Conservation (phyloP, 2,888 invertebrate species). For the Tetanocera ferruginea region DNA sequence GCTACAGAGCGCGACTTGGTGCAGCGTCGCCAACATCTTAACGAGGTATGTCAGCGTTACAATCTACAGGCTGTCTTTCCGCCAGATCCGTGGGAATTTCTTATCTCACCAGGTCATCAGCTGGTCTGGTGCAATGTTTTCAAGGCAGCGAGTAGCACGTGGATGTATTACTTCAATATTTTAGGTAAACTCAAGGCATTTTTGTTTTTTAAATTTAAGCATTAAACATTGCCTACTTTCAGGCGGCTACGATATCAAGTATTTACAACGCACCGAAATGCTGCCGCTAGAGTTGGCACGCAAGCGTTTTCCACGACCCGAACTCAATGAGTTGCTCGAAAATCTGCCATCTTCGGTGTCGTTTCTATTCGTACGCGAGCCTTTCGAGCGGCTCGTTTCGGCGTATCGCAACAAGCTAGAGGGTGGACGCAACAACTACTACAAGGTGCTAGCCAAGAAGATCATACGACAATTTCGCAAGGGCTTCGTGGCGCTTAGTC, state of each 20-base stretch:
- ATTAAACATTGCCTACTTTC: slow-evolving; percentile 30
- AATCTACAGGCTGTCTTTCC: slow-evolving; percentile 67
- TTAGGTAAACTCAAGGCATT: slow-evolving; percentile 71
- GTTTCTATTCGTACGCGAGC: slow-evolving; percentile 79
- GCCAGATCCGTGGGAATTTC: slow-evolving; percentile 82
- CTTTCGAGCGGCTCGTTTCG: slow-evolving; percentile 79
- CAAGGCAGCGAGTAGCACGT: slow-evolving; percentile 83
- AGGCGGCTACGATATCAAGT: slow-evolving; percentile 76
- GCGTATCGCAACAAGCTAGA: slow-evolving; percentile 83
- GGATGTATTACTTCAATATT: slow-evolving; percentile 84
- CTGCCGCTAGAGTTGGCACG: slow-evolving; percentile 79
- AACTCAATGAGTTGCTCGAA: slow-evolving; percentile 76
- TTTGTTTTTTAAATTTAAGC: background rate
- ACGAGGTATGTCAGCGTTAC: slow-evolving; percentile 71
- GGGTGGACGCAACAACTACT: slow-evolving; percentile 78
- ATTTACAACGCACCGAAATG: slow-evolving; percentile 73
- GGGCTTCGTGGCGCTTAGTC: slow-evolving; percentile 49
- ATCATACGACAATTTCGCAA: slow-evolving; percentile 76
- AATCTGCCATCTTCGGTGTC: slow-evolving; percentile 76
- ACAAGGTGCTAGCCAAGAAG: slow-evolving; percentile 77
- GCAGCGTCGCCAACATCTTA: slow-evolving; percentile 70
- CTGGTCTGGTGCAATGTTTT: slow-evolving; percentile 83
- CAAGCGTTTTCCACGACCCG: slow-evolving; percentile 78
- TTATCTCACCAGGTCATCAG: slow-evolving; percentile 78
- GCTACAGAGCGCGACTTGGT: slow-evolving; percentile 72